A percentile compares a stretch with the other conserved stretches of the same genome.
phyloP scores from a whole-genome alignment of 2,888 invertebrate species.

The Hedya salicella region DNA sequence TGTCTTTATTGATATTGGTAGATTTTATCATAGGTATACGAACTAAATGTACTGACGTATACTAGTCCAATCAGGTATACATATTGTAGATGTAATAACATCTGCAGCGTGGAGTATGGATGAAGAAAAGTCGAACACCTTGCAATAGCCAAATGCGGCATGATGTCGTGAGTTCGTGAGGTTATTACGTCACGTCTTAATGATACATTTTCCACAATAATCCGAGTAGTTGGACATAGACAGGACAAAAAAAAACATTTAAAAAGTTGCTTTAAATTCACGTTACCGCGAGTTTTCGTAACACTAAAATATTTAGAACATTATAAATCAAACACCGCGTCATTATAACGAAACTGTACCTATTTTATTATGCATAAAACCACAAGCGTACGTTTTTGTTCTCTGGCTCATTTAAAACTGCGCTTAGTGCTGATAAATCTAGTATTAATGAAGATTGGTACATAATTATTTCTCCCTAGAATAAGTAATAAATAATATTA shows the following conservation, averaged over 20 bases:
- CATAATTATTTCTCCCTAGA: slow-evolving; percentile 12
- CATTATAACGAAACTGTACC: slow-evolving; percentile 39
- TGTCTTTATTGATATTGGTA: no score
- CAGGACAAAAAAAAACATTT: slow-evolving; percentile 15
- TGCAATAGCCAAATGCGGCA: slow-evolving; percentile 10
- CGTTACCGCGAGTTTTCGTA: slow-evolving; percentile 36
- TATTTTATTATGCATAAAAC: slow-evolving; percentile 19
- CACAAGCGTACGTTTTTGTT: slow-evolving; percentile 34
- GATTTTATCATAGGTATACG: no score
- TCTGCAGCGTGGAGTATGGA: no score
- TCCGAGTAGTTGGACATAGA: slow-evolving; percentile 22
- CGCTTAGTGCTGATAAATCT: not conserved
- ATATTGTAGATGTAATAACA: no score
- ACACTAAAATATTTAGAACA: slow-evolving; percentile 29
- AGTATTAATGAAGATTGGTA: slow-evolving; percentile 4
- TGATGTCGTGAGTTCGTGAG: slow-evolving; percentile 7
- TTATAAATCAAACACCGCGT: slow-evolving; percentile 36
- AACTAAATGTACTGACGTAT: no score
- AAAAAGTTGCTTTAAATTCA: slow-evolving; percentile 25
- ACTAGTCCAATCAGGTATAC: no score
- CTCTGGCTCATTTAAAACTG: not conserved
- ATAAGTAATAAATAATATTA: slow-evolving; percentile 25
- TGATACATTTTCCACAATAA: slow-evolving; percentile 32
- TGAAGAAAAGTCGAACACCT: not conserved
- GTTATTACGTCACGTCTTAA: slow-evolving; percentile 12